These are phyloP conservation scores for Triops cancriformis DNA, from an alignment of 1,140 invertebrate species.

Conservation along the genomic window DNA sequence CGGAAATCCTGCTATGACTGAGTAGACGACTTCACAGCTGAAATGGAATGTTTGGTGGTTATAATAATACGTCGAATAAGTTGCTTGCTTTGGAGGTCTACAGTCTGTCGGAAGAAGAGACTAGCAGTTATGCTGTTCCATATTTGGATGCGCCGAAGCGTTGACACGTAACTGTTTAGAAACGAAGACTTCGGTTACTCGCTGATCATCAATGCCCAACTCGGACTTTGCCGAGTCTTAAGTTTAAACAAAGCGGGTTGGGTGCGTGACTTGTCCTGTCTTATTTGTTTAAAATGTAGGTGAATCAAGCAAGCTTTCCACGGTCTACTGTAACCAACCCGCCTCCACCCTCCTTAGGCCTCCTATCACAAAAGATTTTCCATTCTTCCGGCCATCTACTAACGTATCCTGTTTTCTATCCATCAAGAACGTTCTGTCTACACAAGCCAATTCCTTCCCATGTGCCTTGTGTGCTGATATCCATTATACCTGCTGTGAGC, in stretches of 20 bases:
- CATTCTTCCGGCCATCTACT: not conserved
- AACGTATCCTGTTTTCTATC: not conserved
- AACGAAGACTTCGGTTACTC: not conserved
- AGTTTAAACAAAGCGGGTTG: not conserved
- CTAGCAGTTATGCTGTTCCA: not conserved
- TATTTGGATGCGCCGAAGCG: not conserved
- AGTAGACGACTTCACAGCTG: not conserved
- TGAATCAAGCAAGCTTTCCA: not conserved
- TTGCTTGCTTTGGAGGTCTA: not conserved
- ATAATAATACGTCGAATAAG: not conserved
- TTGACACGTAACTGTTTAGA: not conserved
- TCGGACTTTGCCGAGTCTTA: not conserved
- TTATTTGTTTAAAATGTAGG: not conserved
- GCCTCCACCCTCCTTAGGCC: not conserved
- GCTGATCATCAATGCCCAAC: not conserved
- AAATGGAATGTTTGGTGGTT: not conserved
- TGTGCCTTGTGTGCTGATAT: not conserved
- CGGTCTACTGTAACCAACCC: not conserved
- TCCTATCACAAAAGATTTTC: not conserved
- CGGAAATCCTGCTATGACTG: not conserved
- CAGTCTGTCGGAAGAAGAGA: not conserved
- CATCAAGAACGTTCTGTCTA: not conserved
- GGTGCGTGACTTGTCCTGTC: not conserved
- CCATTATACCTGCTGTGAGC: not conserved
- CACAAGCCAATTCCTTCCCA: not conserved